Conservation (phyloP, 2,113 vertebrate species). For the Paedocypris sp. region DNA sequence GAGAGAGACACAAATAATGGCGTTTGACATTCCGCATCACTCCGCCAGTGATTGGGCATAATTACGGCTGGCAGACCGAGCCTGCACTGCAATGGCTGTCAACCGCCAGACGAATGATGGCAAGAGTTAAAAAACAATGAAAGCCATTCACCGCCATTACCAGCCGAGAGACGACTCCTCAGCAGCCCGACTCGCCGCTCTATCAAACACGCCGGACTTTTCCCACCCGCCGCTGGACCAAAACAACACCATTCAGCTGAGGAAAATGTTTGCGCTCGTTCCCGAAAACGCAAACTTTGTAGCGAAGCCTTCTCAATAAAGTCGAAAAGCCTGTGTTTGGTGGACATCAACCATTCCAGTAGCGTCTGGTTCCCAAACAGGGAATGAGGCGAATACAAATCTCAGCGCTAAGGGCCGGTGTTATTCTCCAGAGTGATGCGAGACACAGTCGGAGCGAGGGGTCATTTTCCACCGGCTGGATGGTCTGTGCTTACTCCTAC, state of each 20-base stretch:
- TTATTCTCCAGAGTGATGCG: neutral
- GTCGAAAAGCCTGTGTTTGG: neutral
- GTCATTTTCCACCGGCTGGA: neutral
- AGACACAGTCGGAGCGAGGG: neutral
- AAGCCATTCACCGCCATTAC: conserved; percentile 32
- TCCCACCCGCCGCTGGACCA: conserved; percentile 2
- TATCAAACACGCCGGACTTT: conserved; percentile 12
- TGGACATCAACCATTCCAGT: neutral
- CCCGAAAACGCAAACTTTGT: no score
- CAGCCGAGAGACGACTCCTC: conserved; percentile 30
- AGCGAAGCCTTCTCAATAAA: neutral
- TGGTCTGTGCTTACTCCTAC: neutral
- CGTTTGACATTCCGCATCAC: conserved; percentile 30
- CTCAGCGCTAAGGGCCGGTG: neutral
- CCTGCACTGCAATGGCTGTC: conserved; percentile 33
- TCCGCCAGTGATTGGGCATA: conserved; percentile 35
- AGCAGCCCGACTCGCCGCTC: conserved; percentile 23
- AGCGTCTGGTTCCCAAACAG: neutral
- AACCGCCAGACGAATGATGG: conserved; percentile 38
- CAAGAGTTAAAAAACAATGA: conserved; percentile 37
- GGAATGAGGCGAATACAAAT: conserved; percentile 1
- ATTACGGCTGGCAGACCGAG: conserved; percentile 30
- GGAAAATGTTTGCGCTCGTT: no score
- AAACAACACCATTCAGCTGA: conserved; percentile 10
- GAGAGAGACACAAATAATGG: conserved; percentile 21